Conservation (phyloP, 2,113 vertebrate genomes). For the Hemibagrus wyckioides region DNA sequence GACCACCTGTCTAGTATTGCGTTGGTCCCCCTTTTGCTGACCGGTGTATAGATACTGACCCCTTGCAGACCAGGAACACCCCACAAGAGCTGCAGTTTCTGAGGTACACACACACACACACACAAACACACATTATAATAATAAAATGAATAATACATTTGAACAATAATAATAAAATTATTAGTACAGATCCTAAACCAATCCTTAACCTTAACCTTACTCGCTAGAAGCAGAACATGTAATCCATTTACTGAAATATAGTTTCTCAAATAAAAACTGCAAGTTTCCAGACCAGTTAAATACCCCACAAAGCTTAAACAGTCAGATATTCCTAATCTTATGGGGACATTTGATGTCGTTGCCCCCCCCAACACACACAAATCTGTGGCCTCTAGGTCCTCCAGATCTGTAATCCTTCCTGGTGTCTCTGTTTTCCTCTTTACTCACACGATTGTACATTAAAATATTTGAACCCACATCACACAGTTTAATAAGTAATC, state of each 20-base stretch:
- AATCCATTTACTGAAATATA: too few species aligned
- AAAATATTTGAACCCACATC: conserved; percentile 4
- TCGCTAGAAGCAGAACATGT: not conserved
- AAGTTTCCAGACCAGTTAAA: not conserved
- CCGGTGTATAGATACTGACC: too few species aligned
- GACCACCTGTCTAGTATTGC: too few species aligned
- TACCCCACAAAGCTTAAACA: not conserved
- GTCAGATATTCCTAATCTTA: not conserved
- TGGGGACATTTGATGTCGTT: not conserved
- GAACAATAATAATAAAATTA: not conserved
- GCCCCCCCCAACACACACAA: not conserved
- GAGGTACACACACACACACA: not conserved
- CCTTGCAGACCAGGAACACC: too few species aligned
- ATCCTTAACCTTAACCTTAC: not conserved
- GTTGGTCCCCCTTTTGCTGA: too few species aligned
- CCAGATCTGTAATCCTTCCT: not conserved
- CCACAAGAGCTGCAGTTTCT: too few species aligned
- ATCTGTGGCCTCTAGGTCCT: not conserved
- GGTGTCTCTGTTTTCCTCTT: conserved; percentile 1
- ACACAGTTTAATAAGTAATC: conserved; percentile 21
- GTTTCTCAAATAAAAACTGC: not conserved
- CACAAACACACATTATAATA: not conserved
- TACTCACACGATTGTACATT: not conserved
- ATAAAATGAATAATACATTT: too few species aligned
- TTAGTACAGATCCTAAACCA: not conserved